Conservation (phyloP, 2,797 vertebrate genomes). For the Eptatretus atami region DNA sequence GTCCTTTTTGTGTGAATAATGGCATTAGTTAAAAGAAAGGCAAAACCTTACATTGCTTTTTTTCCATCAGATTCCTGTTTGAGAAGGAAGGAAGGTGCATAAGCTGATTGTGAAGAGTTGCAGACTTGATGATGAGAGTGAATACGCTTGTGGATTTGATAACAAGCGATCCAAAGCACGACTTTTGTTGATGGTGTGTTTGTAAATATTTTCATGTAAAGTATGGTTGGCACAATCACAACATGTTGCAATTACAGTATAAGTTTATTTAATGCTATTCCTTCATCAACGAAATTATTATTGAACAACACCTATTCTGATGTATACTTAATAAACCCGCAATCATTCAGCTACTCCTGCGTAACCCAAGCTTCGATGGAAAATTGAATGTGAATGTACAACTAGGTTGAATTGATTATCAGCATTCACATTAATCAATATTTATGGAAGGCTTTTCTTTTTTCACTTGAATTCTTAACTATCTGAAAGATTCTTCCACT, state of each 20-base stretch:
- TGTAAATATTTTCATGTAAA: conserved; percentile 7
- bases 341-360: no score
- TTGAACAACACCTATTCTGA: neutral
- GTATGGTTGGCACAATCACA: neutral
- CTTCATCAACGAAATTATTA: conserved; percentile 6
- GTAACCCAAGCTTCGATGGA: no score
- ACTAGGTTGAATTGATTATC: no score
- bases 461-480: conserved; percentile 4
- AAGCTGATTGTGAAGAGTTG: conserved; percentile 61
- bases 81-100: conserved; percentile 47
- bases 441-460: conserved; percentile 8
- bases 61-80: conserved; percentile 34
- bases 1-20: no score
- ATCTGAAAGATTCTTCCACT: no score
- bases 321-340: neutral
- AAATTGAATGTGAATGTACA: no score
- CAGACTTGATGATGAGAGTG: conserved; percentile 70
- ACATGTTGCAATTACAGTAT: neutral
- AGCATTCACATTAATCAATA: no score
- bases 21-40: no score
- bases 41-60: neutral
- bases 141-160: conserved; percentile 82
- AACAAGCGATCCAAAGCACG: conserved; percentile 60
- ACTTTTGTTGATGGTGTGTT: conserved; percentile 57
- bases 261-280: neutral